Evolutionary conservation across 2,888 invertebrate genomes (phyloP), one percentile per base, ranked within the genome.

Genomic region (Homarus gammarus): DNA sequence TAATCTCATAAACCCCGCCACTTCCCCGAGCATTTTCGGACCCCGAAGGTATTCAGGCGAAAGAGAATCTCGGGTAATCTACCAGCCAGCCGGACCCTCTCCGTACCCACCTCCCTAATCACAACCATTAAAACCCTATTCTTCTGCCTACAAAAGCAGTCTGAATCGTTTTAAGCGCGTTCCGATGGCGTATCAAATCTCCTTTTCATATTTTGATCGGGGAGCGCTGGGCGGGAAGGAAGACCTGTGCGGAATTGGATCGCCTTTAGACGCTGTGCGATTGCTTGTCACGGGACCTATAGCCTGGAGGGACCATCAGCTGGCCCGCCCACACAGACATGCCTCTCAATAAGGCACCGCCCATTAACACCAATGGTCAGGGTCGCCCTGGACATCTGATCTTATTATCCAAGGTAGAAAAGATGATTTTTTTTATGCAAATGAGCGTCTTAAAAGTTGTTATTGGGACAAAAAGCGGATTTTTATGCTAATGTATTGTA

Each of bases 121-220:
- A 64, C 18, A 8, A 27, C 64, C 64, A 64, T 64, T n/a, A 64
- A 64, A 64, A 27, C 27, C 64, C 64, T 12, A n/a, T 64, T 64
- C 64, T n/a, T 27, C 27, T 6, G 64, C 27, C 8, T 22, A 8
- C 64, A 64, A 64, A 64, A 64, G 64, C 64, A 64, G 12, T 64
- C 64, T 64, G n/a, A 64, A 64, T 64, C 64, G 64, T 64, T 64
- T 64, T 64, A 64, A n/a, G 31, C 64, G 27, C 64, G 8, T 64
- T 22, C 64, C 12, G 31, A n/a, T 27, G n/a, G 64, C 64, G 64
- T 27, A 64, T 64, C 64, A 12, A 64, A 64, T 64, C 64, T n/a
- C 64, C 64, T 27, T 64, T 64, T 64, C 64, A 64, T 64, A 64
- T 64, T 27, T 12, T 64, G 64, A 64, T 64, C 64, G 27, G 27